Evolutionary conservation across 2,113 vertebrate species (phyloP).

Genomic region (Cyprinodon brontotheroides): DNA sequence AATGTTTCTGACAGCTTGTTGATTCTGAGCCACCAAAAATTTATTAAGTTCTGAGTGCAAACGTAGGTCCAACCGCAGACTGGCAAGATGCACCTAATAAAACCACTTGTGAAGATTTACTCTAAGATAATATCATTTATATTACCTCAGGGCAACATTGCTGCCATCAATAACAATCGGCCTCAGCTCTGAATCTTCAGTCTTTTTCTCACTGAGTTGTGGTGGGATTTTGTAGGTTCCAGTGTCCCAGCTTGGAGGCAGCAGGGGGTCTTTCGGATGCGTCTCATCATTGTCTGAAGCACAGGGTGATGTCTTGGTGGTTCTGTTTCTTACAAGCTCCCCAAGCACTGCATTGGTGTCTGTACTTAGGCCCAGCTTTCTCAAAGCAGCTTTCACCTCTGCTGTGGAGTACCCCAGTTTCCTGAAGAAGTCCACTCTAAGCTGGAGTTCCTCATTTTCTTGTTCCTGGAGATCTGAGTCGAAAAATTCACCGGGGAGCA

Average conservation of each 20-base stretch:
- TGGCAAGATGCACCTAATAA: no score
- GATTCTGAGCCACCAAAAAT: no score
- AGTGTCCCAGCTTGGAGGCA: conserved; percentile 49
- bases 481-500: conserved; percentile 29
- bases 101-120: neutral
- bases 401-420: conserved; percentile 90
- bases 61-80: no score
- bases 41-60: no score
- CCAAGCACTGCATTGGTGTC: conserved; percentile 92
- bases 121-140: neutral
- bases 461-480: conserved; percentile 26
- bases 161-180: conserved; percentile 95
- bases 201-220: conserved; percentile 54
- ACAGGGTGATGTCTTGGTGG: conserved; percentile 43
- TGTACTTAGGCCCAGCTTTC: conserved; percentile 84
- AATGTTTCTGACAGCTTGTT: no score
- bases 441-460: conserved; percentile 77
- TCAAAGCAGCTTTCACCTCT: conserved; percentile 84
- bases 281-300: conserved; percentile 68
- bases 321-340: conserved; percentile 86
- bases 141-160: conserved; percentile 97
- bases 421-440: conserved; percentile 90
- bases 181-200: conserved; percentile 78
- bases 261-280: conserved; percentile 71
- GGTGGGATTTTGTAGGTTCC: conserved; percentile 36